These are phyloP conservation scores for Furcifer pardalis DNA, from an alignment of 2,797 vertebrate genomes.

Conservation along the genomic window DNA sequence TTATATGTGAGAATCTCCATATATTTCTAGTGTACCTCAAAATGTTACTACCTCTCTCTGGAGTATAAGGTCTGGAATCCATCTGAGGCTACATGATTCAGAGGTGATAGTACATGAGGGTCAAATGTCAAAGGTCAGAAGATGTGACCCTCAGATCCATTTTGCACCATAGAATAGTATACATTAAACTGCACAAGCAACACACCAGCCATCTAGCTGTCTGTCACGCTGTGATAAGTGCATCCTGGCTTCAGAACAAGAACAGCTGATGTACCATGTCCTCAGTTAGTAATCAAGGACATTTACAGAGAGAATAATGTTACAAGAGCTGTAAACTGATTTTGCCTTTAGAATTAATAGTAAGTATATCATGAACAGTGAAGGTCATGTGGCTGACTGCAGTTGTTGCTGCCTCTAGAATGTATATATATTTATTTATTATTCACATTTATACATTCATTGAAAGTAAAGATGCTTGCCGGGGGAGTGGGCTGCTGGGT, in stretches of 20 bases:
- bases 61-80: not conserved
- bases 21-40: not conserved
- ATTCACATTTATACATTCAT: no score
- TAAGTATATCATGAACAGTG: slow-evolving; percentile 27
- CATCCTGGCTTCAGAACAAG: slow-evolving; percentile 12
- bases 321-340: slow-evolving; percentile 41
- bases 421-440: slow-evolving; percentile 16
- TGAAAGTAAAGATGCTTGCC: slow-evolving; percentile 13
- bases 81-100: not conserved
- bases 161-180: not conserved
- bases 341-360: slow-evolving; percentile 29
- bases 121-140: not conserved
- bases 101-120: not conserved
- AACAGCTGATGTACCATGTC: slow-evolving; percentile 14
- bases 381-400: slow-evolving; percentile 12
- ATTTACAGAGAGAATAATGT: slow-evolving; percentile 51
- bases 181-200: not conserved
- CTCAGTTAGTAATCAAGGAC: slow-evolving; percentile 41
- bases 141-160: not conserved
- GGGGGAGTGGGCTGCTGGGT: slow-evolving; percentile 13
- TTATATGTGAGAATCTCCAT: not conserved
- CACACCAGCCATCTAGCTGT: not conserved
- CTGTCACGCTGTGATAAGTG: slow-evolving; percentile 12
- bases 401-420: not conserved
- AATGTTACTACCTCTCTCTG: not conserved